These are phyloP conservation scores for Chouioia cunea DNA, from an alignment of 2,888 invertebrate genomes.

Conservation along the genomic window DNA sequence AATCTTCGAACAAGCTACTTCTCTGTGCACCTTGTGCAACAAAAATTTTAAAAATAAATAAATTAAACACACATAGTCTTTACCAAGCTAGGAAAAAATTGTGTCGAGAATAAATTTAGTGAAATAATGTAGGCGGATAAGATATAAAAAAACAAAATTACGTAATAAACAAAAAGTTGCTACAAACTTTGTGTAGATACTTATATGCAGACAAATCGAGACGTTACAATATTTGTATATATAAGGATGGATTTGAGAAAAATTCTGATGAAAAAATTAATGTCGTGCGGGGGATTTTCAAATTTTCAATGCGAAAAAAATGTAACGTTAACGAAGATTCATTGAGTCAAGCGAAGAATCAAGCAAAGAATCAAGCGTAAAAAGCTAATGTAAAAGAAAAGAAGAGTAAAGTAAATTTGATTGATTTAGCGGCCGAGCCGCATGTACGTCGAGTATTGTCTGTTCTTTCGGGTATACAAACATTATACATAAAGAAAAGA, in stretches of 20 bases:
- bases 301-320: conserved; percentile 42
- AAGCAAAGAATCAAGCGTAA: not conserved
- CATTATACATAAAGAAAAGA: conserved; percentile 36
- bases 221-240: conserved; percentile 60
- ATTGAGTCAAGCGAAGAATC: conserved; percentile 3
- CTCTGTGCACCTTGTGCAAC: conserved; percentile 34
- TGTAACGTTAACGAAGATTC: not conserved
- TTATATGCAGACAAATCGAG: conserved; percentile 49
- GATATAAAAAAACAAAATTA: conserved; percentile 25
- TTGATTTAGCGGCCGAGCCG: conserved; percentile 25
- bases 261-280: conserved; percentile 31
- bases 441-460: conserved; percentile 28
- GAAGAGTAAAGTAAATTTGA: conserved; percentile 10
- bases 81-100: conserved; percentile 38
- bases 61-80: conserved; percentile 31
- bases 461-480: conserved; percentile 38
- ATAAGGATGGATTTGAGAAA: conserved; percentile 52
- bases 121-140: conserved; percentile 24
- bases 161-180: conserved; percentile 33
- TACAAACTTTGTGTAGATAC: conserved; percentile 51
- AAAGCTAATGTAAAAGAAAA: not conserved
- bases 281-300: conserved; percentile 52
- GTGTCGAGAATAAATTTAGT: conserved; percentile 33
- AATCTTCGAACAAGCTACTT: conserved; percentile 20
- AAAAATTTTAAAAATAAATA: conserved; percentile 20